A percentile compares a stretch with the other conserved stretches of the same genome.
phyloP scores from a whole-genome alignment of 2,888 invertebrate species.

The Andrena marginata region DNA sequence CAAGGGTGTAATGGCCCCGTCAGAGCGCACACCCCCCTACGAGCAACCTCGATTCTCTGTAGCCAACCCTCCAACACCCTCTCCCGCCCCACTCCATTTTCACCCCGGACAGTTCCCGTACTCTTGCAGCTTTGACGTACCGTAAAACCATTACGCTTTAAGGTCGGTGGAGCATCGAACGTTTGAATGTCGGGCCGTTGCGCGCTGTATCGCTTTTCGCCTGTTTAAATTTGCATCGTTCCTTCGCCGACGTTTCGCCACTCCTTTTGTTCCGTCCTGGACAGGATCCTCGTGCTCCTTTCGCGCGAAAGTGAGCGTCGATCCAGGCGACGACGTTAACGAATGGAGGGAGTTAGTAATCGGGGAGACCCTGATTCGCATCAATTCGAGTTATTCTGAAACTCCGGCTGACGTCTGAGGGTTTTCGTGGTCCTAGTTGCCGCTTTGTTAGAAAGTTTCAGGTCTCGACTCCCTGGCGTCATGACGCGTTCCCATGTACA shows the following conservation, averaged over 20 bases:
- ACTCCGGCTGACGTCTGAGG: too few relatives aligned
- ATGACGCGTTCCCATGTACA: background rate
- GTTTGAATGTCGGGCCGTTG: conserved; percentile 66
- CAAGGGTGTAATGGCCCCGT: conserved; percentile 83
- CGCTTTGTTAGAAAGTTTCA: background rate
- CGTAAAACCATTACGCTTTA: conserved; percentile 80
- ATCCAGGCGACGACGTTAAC: background rate
- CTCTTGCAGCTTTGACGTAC: conserved; percentile 79
- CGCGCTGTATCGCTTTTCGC: conserved; percentile 64
- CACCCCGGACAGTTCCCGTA: conserved; percentile 65
- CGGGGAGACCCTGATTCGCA: too few relatives aligned
- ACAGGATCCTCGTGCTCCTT: conserved; percentile 1
- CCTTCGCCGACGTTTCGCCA: conserved; percentile 24
- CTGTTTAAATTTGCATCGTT: conserved; percentile 61
- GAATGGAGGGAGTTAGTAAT: too few relatives aligned
- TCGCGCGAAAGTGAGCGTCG: background rate
- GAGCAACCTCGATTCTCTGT: conserved; percentile 70
- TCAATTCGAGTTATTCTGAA: too few relatives aligned
- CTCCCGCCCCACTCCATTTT: conserved; percentile 46
- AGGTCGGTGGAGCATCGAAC: conserved; percentile 75
- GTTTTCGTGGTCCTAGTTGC: background rate
- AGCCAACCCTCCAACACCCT: conserved; percentile 53
- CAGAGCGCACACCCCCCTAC: conserved; percentile 78
- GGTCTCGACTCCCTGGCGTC: background rate
- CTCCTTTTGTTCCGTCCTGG: conserved; percentile 13